Percentiles rank a stretch among this genome's conserved stretches.
These are phyloP conservation scores for Schizopygopsis malacanthus DNA, from an alignment of 2,797 vertebrate species.

Conservation along the genomic window DNA sequence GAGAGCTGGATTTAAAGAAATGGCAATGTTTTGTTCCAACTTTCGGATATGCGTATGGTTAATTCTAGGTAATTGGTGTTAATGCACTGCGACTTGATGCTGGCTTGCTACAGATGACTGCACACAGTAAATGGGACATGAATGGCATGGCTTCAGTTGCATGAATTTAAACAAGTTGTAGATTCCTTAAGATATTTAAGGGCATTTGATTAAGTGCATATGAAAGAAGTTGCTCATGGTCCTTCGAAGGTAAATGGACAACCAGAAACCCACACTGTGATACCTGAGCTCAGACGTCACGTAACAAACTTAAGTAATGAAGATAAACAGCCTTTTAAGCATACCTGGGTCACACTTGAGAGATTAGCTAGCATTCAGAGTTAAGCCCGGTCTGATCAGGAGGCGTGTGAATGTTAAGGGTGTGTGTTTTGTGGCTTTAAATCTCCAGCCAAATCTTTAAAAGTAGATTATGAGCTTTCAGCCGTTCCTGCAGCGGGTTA, in stretches of 20 bases:
- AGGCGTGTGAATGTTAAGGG: slow-evolving; percentile 49
- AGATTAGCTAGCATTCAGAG: slow-evolving; percentile 68
- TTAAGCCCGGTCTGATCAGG: slow-evolving; percentile 64
- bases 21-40: not conserved
- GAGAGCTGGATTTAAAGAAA: not conserved
- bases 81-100: not conserved
- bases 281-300: not conserved
- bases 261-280: not conserved
- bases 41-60: not conserved
- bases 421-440: slow-evolving; percentile 62
- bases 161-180: not conserved
- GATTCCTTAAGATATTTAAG: slow-evolving; percentile 10
- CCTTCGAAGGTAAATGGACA: not conserved
- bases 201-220: not conserved
- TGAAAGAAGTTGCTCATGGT: not conserved
- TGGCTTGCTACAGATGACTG: not conserved
- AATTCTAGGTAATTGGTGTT: not conserved
- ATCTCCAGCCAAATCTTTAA: slow-evolving; percentile 71
- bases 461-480: slow-evolving; percentile 76
- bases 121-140: not conserved
- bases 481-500: slow-evolving; percentile 55
- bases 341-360: slow-evolving; percentile 54
- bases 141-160: not conserved
- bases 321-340: slow-evolving; percentile 47
- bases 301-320: slow-evolving; percentile 5